These are phyloP conservation scores for Temnothorax unifasciatus DNA, from an alignment of 2,888 invertebrate genomes.

Conservation along the genomic window DNA sequence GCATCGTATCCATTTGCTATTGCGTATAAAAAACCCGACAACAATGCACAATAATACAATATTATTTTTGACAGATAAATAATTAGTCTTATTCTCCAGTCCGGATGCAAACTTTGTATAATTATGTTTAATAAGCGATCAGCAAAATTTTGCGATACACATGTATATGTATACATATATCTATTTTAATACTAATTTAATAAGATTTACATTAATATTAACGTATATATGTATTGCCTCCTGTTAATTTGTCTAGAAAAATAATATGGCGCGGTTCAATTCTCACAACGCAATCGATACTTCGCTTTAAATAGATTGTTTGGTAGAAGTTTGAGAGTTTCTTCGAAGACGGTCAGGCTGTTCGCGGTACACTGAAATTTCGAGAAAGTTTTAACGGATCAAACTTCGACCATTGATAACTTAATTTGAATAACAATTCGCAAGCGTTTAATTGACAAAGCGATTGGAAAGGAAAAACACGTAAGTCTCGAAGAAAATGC, in stretches of 20 bases:
- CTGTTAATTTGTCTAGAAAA: conserved; percentile 3
- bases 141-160: background rate
- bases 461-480: background rate
- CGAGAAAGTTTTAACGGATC: conserved; percentile 5
- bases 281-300: conserved; percentile 61
- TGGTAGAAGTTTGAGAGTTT: conserved; percentile 61
- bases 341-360: conserved; percentile 55
- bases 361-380: background rate
- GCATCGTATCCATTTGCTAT: conserved; percentile 57
- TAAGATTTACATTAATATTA: background rate
- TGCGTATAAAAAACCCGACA: background rate
- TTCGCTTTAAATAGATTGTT: conserved; percentile 72
- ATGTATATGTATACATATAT: background rate
- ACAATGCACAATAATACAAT: conserved; percentile 2
- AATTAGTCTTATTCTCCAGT: background rate
- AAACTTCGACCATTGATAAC: background rate
- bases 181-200: conserved; percentile 10
- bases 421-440: conserved; percentile 3
- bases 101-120: background rate
- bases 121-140: background rate
- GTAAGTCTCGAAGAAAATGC: background rate
- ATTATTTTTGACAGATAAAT: background rate
- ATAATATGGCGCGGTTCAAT: conserved; percentile 32
- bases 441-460: background rate
- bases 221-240: background rate